phyloP scores from a whole-genome alignment of 1,140 invertebrate genomes.

The Melanaphis sacchari region DNA sequence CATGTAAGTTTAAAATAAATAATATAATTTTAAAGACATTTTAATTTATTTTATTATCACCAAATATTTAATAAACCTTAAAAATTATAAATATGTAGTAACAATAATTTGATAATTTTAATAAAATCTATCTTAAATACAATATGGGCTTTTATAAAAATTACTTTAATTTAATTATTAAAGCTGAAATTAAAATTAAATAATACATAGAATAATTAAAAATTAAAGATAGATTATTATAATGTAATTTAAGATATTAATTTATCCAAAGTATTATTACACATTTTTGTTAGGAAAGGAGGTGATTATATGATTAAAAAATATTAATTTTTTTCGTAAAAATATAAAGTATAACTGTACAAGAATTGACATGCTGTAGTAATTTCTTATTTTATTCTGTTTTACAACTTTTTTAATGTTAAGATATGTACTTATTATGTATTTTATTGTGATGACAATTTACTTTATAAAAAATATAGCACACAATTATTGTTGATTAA shows the following conservation, averaged over 20 bases:
- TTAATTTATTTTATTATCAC: neutral
- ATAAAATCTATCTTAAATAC: neutral
- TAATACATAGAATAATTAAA: too few species aligned
- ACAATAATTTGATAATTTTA: neutral
- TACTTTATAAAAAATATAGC: too few species aligned
- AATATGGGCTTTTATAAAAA: neutral
- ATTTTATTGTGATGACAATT: too few species aligned
- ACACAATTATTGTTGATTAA: too few species aligned
- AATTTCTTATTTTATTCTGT: too few species aligned
- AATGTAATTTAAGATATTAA: neutral
- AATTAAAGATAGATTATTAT: too few species aligned
- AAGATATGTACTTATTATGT: too few species aligned
- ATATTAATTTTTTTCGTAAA: too few species aligned
- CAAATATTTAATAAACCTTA: neutral
- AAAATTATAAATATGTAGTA: neutral
- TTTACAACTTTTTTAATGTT: too few species aligned
- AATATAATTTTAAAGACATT: neutral
- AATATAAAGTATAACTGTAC: too few species aligned
- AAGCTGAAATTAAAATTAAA: neutral
- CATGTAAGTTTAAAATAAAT: neutral
- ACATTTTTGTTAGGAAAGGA: neutral
- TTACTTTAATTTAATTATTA: neutral
- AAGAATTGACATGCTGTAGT: too few species aligned
- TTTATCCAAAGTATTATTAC: neutral
- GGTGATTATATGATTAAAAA: too few species aligned